Evolutionary conservation across 2,888 invertebrate species (phyloP), one percentile per base, ranked within the genome.

Genomic region (Platypus cylindrus): DNA sequence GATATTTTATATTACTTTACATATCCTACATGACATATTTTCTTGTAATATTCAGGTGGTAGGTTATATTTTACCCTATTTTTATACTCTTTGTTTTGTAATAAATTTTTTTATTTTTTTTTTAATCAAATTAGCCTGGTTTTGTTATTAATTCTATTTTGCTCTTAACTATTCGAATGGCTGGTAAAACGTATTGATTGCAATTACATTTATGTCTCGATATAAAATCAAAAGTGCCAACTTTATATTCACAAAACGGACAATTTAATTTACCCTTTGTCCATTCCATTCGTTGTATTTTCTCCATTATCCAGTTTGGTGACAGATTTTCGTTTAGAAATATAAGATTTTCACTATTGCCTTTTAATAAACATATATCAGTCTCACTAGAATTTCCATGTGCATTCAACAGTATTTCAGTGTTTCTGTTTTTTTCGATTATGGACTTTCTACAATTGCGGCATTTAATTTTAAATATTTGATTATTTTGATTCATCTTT

Each of bases 221-320:
- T 16, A 76, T 59, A 58, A 72, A 78, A 58, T 78, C 74, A 55
- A 77, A 78, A 3, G 71, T 69, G 5, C 78, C 79, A 17, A 78
- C 62, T 58, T 73, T 66, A 22, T 64, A 63, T 26, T 67, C 61
- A 56, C 79, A 79, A 40, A 67, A 61, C 37, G 62, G 65, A 57
- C 79, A 79, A 40, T 68, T 65, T 17, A 78, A 52, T 60, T 74
- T 74, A n/a, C 78, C 78, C 55, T 71, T 76, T 1, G 69, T 69
- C 77, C 77, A 78, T 31, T 68, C 59, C 43, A 70, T 68, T 36
- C 62, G 57, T 51, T 71, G 68, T 24, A 77, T 55, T 51, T 59
- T 63, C 17, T 45, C 35, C 38, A 53, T 62, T 35, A 76, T 66
- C 76, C 76, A 77, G 11, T 52, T 44, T 1, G 75, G 74, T 30